Conservation (phyloP, 2,113 vertebrate genomes). For the Empidonax alnorum region DNA sequence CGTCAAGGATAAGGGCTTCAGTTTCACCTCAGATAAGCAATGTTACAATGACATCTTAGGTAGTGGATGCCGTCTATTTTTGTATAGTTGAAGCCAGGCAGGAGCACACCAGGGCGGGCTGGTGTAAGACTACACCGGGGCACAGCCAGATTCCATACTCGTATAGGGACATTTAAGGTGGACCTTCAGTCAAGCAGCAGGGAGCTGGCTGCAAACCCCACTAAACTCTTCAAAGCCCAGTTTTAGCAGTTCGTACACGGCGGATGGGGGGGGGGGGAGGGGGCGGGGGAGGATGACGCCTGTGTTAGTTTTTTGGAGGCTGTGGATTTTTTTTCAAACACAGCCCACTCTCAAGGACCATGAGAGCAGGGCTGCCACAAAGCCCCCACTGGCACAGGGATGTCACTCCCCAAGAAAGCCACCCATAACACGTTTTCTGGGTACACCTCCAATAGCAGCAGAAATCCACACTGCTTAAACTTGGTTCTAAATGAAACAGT, state of each 20-base stretch:
- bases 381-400: fast-evolving
- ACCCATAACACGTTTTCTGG: not conserved
- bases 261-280: too few species aligned
- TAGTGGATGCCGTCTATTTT: constrained; percentile 56
- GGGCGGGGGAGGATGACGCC: too few species aligned
- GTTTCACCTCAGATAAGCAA: constrained; percentile 48
- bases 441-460: not conserved
- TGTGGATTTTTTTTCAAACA: fast-evolving
- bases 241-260: not conserved
- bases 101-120: constrained; percentile 24
- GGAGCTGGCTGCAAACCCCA: not conserved
- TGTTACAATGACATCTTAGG: constrained; percentile 36
- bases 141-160: constrained; percentile 18
- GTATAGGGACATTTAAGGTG: constrained; percentile 52
- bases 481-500: not conserved
- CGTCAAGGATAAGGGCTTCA: constrained; percentile 20
- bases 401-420: not conserved
- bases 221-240: fast-evolving
- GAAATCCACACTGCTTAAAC: not conserved
- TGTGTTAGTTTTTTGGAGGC: fast-evolving
- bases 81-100: constrained; percentile 13
- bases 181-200: not conserved
- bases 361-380: fast-evolving
- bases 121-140: constrained; percentile 63
- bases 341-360: not conserved